These are phyloP conservation scores for Lymantria monacha DNA, from an alignment of 2,888 invertebrate genomes.

Conservation along the genomic window DNA sequence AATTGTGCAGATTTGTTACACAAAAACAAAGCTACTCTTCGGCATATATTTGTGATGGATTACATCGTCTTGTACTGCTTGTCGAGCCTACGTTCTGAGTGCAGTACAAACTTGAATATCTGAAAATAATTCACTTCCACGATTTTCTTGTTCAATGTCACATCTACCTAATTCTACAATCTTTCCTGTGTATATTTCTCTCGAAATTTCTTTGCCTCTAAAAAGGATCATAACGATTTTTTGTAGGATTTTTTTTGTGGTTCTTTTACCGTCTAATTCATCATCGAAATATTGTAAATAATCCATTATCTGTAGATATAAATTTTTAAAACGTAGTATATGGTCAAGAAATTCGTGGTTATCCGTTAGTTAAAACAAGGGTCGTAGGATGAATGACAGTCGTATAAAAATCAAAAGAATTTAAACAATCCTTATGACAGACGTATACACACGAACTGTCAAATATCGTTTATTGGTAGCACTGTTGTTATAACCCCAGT, in stretches of 20 bases:
- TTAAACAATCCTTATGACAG: too few relatives aligned
- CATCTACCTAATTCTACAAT: slow-evolving; percentile 6
- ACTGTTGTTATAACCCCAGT: too few relatives aligned
- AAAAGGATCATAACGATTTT: not conserved
- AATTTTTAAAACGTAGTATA: too few relatives aligned
- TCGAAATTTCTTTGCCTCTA: not conserved
- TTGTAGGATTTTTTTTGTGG: not conserved
- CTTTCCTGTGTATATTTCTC: not conserved
- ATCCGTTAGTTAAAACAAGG: too few relatives aligned
- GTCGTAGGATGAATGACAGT: too few relatives aligned
- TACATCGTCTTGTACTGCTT: not conserved
- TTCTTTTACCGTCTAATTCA: not conserved
- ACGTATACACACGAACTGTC: too few relatives aligned
- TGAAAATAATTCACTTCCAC: slow-evolving; percentile 3
- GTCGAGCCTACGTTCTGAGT: slow-evolving; percentile 6
- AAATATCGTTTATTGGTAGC: too few relatives aligned
- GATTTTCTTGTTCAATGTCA: not conserved
- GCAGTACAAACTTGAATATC: slow-evolving; percentile 10
- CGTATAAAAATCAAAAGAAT: too few relatives aligned
- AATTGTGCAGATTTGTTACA: not conserved
- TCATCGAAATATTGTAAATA: not conserved
- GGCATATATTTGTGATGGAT: not conserved
- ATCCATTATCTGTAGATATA: too few relatives aligned
- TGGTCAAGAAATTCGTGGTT: too few relatives aligned
- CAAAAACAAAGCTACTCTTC: not conserved